Evolutionary conservation across 2,113 vertebrate genomes (phyloP).

Genomic region (Malurus elegans): DNA sequence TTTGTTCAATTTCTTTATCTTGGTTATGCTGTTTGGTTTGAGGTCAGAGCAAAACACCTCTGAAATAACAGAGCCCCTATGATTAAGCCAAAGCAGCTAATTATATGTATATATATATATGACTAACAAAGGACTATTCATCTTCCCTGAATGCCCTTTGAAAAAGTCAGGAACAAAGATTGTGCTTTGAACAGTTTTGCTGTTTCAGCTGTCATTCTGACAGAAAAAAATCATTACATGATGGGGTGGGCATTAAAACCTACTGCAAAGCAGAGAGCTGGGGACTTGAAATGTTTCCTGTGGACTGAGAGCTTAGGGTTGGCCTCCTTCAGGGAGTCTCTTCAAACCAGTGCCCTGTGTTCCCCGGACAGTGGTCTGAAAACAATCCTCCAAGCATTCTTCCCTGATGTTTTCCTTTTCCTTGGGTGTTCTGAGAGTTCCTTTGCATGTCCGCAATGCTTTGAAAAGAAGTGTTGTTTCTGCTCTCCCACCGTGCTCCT

Average conservation of each 20-base stretch:
- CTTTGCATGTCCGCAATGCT: background rate
- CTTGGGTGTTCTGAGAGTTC: background rate
- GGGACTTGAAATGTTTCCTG: background rate
- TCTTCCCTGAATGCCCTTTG: background rate
- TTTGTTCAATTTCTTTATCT: background rate
- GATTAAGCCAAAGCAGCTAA: background rate
- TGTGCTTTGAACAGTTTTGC: background rate
- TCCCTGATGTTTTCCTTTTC: background rate
- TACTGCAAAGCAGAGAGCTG: background rate
- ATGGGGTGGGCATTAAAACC: background rate
- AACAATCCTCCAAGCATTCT: background rate
- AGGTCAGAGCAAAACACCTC: background rate
- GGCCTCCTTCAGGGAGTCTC: background rate
- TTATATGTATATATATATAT: background rate
- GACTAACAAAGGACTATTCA: background rate
- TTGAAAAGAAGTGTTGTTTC: background rate
- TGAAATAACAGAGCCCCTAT: background rate
- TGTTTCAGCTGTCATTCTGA: background rate
- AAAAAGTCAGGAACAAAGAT: background rate
- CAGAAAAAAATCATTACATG: background rate
- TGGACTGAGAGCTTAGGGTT: background rate
- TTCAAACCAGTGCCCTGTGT: background rate
- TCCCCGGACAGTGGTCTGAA: background rate
- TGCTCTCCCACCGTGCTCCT: background rate
- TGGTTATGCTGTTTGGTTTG: background rate